These are phyloP conservation scores for Phorcus lineatus DNA, from an alignment of 2,888 invertebrate species.

Conservation along the genomic window DNA sequence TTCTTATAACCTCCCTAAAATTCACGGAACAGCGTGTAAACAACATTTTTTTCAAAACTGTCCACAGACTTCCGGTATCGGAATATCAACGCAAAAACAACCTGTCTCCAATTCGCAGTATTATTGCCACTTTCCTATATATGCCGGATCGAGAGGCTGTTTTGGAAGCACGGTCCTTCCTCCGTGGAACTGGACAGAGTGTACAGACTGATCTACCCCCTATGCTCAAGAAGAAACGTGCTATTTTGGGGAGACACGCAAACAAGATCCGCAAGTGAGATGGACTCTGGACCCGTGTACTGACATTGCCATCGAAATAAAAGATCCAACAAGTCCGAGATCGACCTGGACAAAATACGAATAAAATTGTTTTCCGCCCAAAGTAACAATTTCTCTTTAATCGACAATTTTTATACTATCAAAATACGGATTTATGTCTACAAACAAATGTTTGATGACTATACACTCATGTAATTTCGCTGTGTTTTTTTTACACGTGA, in stretches of 20 bases:
- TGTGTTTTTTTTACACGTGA: too few relatives aligned
- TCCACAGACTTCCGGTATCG: background rate
- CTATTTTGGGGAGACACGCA: background rate
- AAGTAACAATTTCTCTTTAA: too few relatives aligned
- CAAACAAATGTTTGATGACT: too few relatives aligned
- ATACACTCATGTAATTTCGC: too few relatives aligned
- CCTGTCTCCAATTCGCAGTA: background rate
- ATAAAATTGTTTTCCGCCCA: too few relatives aligned
- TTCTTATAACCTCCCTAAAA: background rate
- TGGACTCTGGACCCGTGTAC: background rate
- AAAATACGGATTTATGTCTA: too few relatives aligned
- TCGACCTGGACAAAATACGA: background rate
- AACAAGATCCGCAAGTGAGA: background rate
- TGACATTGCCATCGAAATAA: background rate
- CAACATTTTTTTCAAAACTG: background rate
- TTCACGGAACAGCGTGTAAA: background rate
- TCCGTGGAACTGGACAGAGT: background rate
- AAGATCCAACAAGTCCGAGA: background rate
- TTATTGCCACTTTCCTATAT: background rate
- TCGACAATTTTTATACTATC: too few relatives aligned
- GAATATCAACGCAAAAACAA: background rate
- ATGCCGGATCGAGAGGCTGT: background rate
- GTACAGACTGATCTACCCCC: background rate
- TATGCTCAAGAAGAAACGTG: background rate
- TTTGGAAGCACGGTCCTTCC: background rate